Percentiles rank a stretch among this genome's conserved stretches.
Conservation (phyloP, 1,140 invertebrate species). For the Trachymyrmex cornetzi region DNA sequence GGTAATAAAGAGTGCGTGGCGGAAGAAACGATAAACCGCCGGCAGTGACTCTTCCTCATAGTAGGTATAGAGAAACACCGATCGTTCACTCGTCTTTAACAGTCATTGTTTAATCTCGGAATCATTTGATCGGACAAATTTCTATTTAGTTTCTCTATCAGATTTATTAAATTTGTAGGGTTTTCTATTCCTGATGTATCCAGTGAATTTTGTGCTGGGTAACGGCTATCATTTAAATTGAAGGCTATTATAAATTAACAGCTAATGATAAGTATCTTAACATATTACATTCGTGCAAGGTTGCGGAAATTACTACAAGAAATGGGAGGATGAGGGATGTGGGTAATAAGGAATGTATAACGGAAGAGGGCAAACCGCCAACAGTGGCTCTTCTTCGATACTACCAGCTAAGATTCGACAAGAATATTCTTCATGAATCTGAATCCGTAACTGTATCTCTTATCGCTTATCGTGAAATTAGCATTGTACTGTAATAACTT, state of each 20-base stretch:
- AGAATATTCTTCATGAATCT: slow-evolving; percentile 41
- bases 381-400: slow-evolving; percentile 53
- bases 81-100: slow-evolving; percentile 10
- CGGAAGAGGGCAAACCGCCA: slow-evolving; percentile 67
- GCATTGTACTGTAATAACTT: not conserved
- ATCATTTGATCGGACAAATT: not conserved
- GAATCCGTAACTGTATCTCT: not conserved
- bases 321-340: slow-evolving; percentile 66
- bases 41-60: slow-evolving; percentile 72
- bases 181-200: not conserved
- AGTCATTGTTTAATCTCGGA: slow-evolving; percentile 2
- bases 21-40: slow-evolving; percentile 75
- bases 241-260: slow-evolving; percentile 67
- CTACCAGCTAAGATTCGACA: slow-evolving; percentile 15
- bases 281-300: slow-evolving; percentile 65
- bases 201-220: not conserved
- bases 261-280: slow-evolving; percentile 70
- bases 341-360: slow-evolving; percentile 66
- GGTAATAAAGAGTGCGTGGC: slow-evolving; percentile 73
- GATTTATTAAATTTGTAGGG: not conserved
- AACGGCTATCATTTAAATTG: slow-evolving; percentile 58
- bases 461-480: slow-evolving; percentile 23
- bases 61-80: slow-evolving; percentile 60
- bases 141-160: not conserved
- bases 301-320: slow-evolving; percentile 73